Conservation (phyloP, 1,140 invertebrate genomes). For the Tetramorium parvispinum region DNA sequence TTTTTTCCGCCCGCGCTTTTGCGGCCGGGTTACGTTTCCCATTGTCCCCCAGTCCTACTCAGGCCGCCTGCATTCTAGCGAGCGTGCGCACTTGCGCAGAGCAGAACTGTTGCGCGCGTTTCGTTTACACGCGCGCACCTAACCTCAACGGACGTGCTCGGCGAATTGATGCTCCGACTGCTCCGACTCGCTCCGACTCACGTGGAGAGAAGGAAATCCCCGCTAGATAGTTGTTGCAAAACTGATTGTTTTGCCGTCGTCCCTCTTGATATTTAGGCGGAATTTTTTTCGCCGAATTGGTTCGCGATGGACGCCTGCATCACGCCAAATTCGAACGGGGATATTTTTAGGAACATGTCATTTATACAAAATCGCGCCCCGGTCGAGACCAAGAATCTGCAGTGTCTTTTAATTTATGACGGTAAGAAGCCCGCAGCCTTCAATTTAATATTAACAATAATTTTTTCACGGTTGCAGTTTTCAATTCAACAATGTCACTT, state of each 20-base stretch:
- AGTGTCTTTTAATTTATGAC: conserved; percentile 78
- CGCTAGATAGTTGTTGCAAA: not conserved
- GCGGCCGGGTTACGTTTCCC: not conserved
- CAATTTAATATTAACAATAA: too few species aligned
- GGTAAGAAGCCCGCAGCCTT: conserved; percentile 66
- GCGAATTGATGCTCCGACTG: not conserved
- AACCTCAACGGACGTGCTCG: not conserved
- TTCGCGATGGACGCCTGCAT: conserved; percentile 41
- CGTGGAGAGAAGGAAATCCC: not conserved
- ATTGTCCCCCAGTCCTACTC: not conserved
- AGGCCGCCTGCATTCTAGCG: not conserved
- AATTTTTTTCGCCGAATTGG: not conserved
- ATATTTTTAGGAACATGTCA: conserved; percentile 78
- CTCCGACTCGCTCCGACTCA: not conserved
- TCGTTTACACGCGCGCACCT: not conserved
- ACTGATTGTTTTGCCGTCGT: not conserved
- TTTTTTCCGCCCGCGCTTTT: not conserved
- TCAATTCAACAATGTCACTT: too few species aligned
- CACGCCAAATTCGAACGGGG: conserved; percentile 76
- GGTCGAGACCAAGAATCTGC: conserved; percentile 75
- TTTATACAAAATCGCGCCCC: conserved; percentile 60
- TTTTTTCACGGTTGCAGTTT: too few species aligned
- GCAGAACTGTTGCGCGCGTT: not conserved
- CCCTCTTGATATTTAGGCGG: too few species aligned
- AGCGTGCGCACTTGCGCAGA: conserved; percentile 8